Evolutionary conservation across 2,888 invertebrate genomes (phyloP), one percentile per base, ranked within the genome.

Genomic region (Seira musarum): DNA sequence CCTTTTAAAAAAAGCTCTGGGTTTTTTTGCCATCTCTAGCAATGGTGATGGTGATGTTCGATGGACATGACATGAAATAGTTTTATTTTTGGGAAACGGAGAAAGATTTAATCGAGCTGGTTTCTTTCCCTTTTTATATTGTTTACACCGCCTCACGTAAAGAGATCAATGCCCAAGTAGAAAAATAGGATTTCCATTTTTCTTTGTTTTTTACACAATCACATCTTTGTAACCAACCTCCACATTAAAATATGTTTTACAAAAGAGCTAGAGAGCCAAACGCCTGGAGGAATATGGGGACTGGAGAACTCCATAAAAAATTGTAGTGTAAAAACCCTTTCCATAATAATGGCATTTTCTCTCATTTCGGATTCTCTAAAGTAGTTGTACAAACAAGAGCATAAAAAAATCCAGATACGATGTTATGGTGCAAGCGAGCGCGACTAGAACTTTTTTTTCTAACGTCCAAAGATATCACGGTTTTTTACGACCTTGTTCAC

Each of bases 401-500:
- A 53, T 53, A 53, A 53, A 53, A 53, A 53, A 53, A 53, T 53
- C 8, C 53, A 3, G 30, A 30, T 30, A 30, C 17, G 53, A 53
- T 53, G 13, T 17, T 3, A 17, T 13, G 6, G 53, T 53, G 30
- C 8, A 30, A 5, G 53, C 13, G 13, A 53, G 53, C 13, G 53
- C 53, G 17, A 53, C 53, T 53, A 53, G 8, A 30, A 30, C 30
- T 30, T 5, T n/a, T n/a, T n/a, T n/a, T n/a, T 15, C 6, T 53
- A 53, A 53, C 53, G 15, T 53, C 53, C 17, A 53, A 17, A 53
- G 53, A 53, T 53, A 53, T 63, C 24, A 61, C 5, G 24, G 63
- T 57, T 70, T n/a, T 77, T 77, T 77, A 77, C 66, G 77, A 77
- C 30, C 66, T 77, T 77, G 77, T 70, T 77, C 77, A 65, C 77